These are phyloP conservation scores for Daphoenositta chrysoptera DNA, from an alignment of 2,113 vertebrate species.

Conservation along the genomic window DNA sequence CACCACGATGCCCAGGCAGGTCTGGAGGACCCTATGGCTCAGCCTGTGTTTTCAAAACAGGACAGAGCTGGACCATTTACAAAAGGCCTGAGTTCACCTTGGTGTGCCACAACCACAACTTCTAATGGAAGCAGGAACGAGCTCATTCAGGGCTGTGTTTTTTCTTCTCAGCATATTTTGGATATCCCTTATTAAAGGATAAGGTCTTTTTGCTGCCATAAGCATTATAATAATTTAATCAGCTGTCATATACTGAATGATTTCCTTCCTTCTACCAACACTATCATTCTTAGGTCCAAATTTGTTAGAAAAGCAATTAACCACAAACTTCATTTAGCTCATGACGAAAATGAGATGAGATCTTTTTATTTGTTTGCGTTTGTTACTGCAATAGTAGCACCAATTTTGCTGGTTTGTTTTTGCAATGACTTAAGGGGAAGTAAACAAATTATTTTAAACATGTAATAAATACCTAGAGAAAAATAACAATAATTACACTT, in stretches of 20 bases:
- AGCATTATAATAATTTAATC: background rate
- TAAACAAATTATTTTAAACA: background rate
- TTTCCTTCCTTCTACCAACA: constrained; percentile 15
- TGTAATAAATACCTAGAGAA: background rate
- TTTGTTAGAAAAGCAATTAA: background rate
- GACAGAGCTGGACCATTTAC: background rate
- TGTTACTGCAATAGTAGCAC: background rate
- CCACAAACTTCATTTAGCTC: background rate
- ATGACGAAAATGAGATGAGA: background rate
- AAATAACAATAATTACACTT: background rate
- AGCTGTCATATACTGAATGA: background rate
- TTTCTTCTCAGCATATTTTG: background rate
- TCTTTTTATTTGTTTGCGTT: background rate
- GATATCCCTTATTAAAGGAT: background rate
- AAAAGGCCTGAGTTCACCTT: background rate
- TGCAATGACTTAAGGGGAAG: background rate
- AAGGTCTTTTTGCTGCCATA: background rate
- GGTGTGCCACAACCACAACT: background rate
- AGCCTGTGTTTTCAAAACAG: background rate
- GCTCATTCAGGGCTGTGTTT: background rate
- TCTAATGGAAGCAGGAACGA: background rate
- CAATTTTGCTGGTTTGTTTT: background rate
- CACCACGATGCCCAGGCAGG: no score
- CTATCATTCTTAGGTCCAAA: background rate
- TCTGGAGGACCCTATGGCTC: background rate